Evolutionary conservation across 2,888 invertebrate genomes (phyloP).

Genomic region (Cyrtodaria siliqua): DNA sequence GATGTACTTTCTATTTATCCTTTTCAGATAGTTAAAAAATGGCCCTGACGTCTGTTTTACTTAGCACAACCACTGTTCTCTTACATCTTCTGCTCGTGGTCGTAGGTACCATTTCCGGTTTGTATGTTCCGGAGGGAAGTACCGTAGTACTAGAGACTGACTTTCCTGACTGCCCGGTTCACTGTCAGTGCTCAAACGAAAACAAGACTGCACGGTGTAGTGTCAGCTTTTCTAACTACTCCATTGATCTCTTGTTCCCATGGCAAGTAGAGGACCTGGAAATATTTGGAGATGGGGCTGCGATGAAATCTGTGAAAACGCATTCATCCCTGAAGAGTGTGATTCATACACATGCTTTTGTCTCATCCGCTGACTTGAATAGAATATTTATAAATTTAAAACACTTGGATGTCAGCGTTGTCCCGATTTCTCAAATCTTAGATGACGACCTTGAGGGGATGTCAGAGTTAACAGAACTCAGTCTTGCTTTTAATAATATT

Average conservation of each 20-base stretch:
- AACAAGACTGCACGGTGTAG: conserved; percentile 21
- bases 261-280: conserved; percentile 26
- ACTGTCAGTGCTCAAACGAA: conserved; percentile 26
- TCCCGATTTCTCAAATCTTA: conserved; percentile 35
- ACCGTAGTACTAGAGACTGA: too few relatives aligned
- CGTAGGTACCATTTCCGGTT: too few relatives aligned
- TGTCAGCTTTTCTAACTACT: conserved; percentile 11
- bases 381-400: conserved; percentile 19
- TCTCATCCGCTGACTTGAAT: neutral
- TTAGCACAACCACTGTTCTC: too few relatives aligned
- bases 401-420: conserved; percentile 40
- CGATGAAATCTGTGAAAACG: neutral
- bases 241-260: conserved; percentile 7
- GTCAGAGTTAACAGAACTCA: conserved; percentile 20
- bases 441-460: conserved; percentile 19
- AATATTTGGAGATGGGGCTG: neutral
- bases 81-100: too few relatives aligned
- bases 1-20: too few relatives aligned
- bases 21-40: too few relatives aligned
- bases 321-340: too few relatives aligned
- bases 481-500: conserved; percentile 45
- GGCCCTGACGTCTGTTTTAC: too few relatives aligned
- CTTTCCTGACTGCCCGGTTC: conserved; percentile 23
- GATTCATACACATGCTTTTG: neutral
- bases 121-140: too few relatives aligned